These are phyloP conservation scores for Listronotus bonariensis DNA, from an alignment of 1,140 invertebrate genomes.

Conservation along the genomic window DNA sequence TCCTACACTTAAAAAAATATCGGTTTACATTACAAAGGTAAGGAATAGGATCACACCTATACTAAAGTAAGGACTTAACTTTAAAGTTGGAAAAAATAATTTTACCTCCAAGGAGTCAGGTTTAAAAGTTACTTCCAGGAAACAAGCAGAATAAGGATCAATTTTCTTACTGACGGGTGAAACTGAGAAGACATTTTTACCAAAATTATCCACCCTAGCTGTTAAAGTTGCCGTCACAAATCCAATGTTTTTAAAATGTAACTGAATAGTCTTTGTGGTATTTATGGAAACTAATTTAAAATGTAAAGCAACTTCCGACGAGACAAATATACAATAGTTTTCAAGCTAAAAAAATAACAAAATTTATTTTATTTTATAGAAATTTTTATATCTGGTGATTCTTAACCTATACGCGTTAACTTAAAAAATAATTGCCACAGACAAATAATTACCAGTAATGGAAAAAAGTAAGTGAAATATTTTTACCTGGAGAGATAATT, in stretches of 20 bases:
- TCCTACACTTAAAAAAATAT: too few relatives aligned
- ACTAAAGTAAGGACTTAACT: too few relatives aligned
- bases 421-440: too few relatives aligned
- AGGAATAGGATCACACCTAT: too few relatives aligned
- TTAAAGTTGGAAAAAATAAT: neutral
- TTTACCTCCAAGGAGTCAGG: slow-evolving; percentile 45
- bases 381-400: too few relatives aligned
- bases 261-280: slow-evolving; percentile 20
- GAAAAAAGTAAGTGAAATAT: too few relatives aligned
- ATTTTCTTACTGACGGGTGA: slow-evolving; percentile 35
- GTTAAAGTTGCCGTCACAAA: slow-evolving; percentile 37
- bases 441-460: too few relatives aligned
- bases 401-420: too few relatives aligned
- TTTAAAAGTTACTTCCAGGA: slow-evolving; percentile 41
- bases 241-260: slow-evolving; percentile 45
- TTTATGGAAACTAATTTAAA: slow-evolving; percentile 45
- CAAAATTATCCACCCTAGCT: slow-evolving; percentile 18
- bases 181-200: slow-evolving; percentile 37
- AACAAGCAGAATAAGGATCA: slow-evolving; percentile 34
- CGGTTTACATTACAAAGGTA: too few relatives aligned
- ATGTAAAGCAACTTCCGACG: slow-evolving; percentile 33
- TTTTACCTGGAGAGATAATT: too few relatives aligned
- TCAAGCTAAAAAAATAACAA: slow-evolving; percentile 33
- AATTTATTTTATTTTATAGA: too few relatives aligned
- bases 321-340: slow-evolving; percentile 28